These are phyloP conservation scores for Drosophila lutescens DNA, from an alignment of 2,888 invertebrate species.

Conservation along the genomic window DNA sequence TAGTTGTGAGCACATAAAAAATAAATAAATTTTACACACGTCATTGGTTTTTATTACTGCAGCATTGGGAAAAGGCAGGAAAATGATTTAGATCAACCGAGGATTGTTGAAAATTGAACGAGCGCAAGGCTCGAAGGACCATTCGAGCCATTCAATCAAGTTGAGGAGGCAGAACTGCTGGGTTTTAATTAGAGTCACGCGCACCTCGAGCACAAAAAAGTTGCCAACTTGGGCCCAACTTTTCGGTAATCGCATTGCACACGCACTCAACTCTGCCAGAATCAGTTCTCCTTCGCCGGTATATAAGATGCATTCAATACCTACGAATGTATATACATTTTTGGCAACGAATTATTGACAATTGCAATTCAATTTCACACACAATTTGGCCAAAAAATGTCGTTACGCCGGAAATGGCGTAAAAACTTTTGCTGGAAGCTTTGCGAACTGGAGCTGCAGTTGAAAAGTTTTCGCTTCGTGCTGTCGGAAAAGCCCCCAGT, in stretches of 20 bases:
- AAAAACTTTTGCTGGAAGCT: conserved; percentile 52
- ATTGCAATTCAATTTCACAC: conserved; percentile 78
- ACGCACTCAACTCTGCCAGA: conserved; percentile 54
- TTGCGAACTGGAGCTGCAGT: conserved; percentile 60
- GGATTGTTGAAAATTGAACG: conserved; percentile 32
- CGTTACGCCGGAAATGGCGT: conserved; percentile 64
- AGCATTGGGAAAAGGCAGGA: conserved; percentile 55
- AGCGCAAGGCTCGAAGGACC: conserved; percentile 2
- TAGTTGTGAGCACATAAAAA: conserved; percentile 76
- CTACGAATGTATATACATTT: conserved; percentile 41
- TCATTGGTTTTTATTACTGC: conserved; percentile 79
- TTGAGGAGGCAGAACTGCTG: conserved; percentile 2
- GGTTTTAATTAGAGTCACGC: conserved; percentile 35
- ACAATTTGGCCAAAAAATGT: conserved; percentile 75
- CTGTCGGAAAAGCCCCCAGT: conserved; percentile 38
- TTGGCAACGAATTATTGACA: conserved; percentile 74
- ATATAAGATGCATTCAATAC: conserved; percentile 44
- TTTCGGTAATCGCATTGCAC: conserved; percentile 55
- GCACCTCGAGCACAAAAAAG: conserved; percentile 23
- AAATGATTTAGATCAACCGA: conserved; percentile 63
- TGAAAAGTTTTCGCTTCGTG: conserved; percentile 58
- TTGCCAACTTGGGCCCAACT: conserved; percentile 46
- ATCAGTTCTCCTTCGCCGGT: conserved; percentile 59
- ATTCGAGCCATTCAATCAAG: conserved; percentile 57
- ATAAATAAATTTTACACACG: conserved; percentile 75